phyloP scores from a whole-genome alignment of 2,888 invertebrate species.

The Zaprionus lineosus region DNA sequence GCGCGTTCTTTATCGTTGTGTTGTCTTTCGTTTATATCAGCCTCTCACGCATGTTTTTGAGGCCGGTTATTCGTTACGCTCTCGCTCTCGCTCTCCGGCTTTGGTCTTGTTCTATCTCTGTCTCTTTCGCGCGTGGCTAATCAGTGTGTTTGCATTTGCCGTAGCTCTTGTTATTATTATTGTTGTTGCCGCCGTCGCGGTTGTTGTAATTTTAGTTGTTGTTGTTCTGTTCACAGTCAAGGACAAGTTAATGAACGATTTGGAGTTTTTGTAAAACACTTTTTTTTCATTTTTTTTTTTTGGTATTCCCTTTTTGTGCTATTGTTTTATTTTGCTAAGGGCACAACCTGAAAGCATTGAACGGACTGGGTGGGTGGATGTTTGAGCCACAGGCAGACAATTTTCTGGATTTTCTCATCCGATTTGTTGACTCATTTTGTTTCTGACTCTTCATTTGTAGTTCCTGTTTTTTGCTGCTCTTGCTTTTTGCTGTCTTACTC shows the following conservation, averaged over 20 bases:
- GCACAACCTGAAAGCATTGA: no score
- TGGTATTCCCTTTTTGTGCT: slow-evolving; percentile 15
- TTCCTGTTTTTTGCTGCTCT: slow-evolving; percentile 3
- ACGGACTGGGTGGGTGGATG: neutral
- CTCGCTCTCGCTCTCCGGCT: slow-evolving; percentile 12
- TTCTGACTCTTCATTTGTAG: slow-evolving; percentile 16
- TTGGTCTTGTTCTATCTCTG: slow-evolving; percentile 1
- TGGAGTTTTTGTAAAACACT: slow-evolving; percentile 42
- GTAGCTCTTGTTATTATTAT: slow-evolving; percentile 16
- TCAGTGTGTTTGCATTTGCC: no score
- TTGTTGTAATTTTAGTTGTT: slow-evolving; percentile 22
- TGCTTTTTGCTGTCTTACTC: no score
- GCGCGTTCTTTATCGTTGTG: slow-evolving; percentile 38
- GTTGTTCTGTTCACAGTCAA: slow-evolving; percentile 66
- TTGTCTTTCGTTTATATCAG: slow-evolving; percentile 16
- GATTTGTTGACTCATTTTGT: slow-evolving; percentile 35
- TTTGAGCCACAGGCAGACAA: no score
- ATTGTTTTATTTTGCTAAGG: no score
- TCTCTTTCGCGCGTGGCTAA: slow-evolving; percentile 12
- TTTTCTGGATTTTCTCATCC: slow-evolving; percentile 32
- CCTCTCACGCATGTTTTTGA: slow-evolving; percentile 66
- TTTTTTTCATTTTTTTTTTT: slow-evolving; percentile 36
- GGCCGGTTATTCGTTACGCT: slow-evolving; percentile 57
- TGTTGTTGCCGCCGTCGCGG: neutral
- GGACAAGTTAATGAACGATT: slow-evolving; percentile 77